Evolutionary conservation across 2,113 vertebrate genomes (phyloP), one percentile per base, ranked within the genome.

Genomic region (Turnix velox): DNA sequence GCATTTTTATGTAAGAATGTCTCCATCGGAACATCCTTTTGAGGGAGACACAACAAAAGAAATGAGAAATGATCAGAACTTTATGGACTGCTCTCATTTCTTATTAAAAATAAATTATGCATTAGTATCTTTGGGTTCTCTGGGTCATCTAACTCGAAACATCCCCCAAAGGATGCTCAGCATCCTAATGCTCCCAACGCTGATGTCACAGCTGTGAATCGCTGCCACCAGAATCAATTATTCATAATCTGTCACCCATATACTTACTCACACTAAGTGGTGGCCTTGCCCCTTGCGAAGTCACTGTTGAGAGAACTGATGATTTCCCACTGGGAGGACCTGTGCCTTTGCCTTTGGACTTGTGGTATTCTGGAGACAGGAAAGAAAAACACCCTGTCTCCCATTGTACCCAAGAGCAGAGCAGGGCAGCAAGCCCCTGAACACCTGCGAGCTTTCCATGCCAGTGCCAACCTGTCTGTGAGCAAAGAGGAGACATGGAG

Each of bases 391-490:
- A 6, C 4, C 28, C 4, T 0, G 4, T 5, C 28, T n/a, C 8
- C 12, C 4, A 1, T 25, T 2, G 5, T 45, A 9, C 11, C 30
- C n/a, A 20, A 65, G 51, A 74, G 42, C 28, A 7, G 33, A 77
- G 37, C 54, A n/a, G 40, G 65, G 68, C 58, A 33, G 22, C 9
- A 6, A 39, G 30, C 39, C 48, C 46, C 27, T 16, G 8, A 35
- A 20, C 1, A 1, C 59, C 27, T 7, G 1, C 1, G 4, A 57
- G 20, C 4, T 28, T 75, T 40, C 55, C 37, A 59, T 2, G 6
- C 27, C 13, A 12, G 28, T 33, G n/a, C 25, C 0, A 0, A 46
- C 18, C 61, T 0, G 0, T 16, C 49, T 42, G 49, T 0, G 3
- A 63, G 35, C 4, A 8, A 58, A 80, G 59, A 52, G 6, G 43